A percentile compares a stretch with the other conserved stretches of the same genome.
Evolutionary conservation across 30 jellyfish, hydroid and myxozoan species (phyloP).

Genomic region (Sanderia malayensis): DNA sequence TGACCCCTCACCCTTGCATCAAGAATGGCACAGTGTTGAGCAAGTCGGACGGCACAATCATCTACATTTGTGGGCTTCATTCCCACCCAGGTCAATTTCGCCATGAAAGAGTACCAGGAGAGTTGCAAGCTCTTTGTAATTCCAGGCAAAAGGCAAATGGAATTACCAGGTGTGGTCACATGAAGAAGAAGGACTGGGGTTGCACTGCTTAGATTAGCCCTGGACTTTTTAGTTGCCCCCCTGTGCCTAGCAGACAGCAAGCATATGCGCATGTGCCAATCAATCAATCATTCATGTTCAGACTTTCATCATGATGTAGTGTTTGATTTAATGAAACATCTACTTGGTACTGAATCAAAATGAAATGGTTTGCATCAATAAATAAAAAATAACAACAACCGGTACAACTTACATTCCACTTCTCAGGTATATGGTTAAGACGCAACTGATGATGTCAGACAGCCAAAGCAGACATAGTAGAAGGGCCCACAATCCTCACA

Average conservation of each 20-base stretch:
- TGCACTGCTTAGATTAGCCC: conserved; percentile 1
- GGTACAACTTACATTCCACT: background rate
- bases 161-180: background rate
- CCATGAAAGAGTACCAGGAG: too few relatives aligned
- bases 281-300: background rate
- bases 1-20: background rate
- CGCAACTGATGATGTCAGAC: background rate
- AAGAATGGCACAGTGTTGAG: background rate
- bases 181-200: background rate
- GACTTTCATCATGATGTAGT: background rate
- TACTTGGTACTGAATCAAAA: background rate
- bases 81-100: background rate
- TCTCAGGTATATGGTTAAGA: background rate
- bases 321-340: background rate
- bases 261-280: background rate
- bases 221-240: background rate
- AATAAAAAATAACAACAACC: background rate
- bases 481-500: conserved; percentile 3
- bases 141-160: background rate
- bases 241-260: background rate
- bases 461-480: background rate
- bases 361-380: background rate
- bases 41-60: background rate
- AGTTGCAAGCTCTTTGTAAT: too few relatives aligned
- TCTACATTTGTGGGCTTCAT: background rate